Evolutionary conservation across 2,797 vertebrate species (phyloP).

Genomic region (Sebastes oblongus): DNA sequence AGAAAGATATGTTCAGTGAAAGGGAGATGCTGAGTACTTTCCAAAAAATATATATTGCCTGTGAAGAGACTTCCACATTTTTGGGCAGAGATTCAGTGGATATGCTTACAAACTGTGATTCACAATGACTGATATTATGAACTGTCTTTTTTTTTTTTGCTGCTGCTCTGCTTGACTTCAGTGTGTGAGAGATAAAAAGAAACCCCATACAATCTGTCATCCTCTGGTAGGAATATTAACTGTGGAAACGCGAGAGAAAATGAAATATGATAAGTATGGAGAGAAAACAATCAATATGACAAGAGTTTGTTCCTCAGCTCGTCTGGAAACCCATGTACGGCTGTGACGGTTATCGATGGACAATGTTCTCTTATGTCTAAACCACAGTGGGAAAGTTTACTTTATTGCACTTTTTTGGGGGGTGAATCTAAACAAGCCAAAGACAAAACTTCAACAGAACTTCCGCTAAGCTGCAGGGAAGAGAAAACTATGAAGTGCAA

Average conservation of each 20-base stretch:
- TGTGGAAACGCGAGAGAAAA: slow-evolving; percentile 32
- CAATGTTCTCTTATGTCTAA: background rate
- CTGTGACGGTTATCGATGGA: slow-evolving; percentile 2
- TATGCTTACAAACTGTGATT: slow-evolving; percentile 50
- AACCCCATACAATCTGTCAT: slow-evolving; percentile 45
- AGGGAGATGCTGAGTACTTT: slow-evolving; percentile 36
- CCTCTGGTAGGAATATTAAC: slow-evolving; percentile 48
- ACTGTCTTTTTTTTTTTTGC: slow-evolving; percentile 29
- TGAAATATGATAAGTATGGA: slow-evolving; percentile 42
- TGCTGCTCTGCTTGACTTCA: slow-evolving; percentile 46
- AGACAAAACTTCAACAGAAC: slow-evolving; percentile 2
- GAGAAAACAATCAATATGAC: slow-evolving; percentile 47
- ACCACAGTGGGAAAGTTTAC: background rate
- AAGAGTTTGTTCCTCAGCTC: slow-evolving; percentile 3
- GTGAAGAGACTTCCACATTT: slow-evolving; percentile 48
- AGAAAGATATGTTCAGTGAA: slow-evolving; percentile 44
- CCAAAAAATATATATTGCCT: slow-evolving; percentile 59
- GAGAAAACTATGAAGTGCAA: background rate
- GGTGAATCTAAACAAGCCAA: slow-evolving; percentile 15
- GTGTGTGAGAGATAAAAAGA: slow-evolving; percentile 49
- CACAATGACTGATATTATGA: slow-evolving; percentile 59
- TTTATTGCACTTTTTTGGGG: background rate
- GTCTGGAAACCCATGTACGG: slow-evolving; percentile 27
- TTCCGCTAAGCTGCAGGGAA: background rate
- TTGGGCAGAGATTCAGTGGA: slow-evolving; percentile 24